phyloP scores from a whole-genome alignment of 2,113 vertebrate species.

The Hylia prasina region DNA sequence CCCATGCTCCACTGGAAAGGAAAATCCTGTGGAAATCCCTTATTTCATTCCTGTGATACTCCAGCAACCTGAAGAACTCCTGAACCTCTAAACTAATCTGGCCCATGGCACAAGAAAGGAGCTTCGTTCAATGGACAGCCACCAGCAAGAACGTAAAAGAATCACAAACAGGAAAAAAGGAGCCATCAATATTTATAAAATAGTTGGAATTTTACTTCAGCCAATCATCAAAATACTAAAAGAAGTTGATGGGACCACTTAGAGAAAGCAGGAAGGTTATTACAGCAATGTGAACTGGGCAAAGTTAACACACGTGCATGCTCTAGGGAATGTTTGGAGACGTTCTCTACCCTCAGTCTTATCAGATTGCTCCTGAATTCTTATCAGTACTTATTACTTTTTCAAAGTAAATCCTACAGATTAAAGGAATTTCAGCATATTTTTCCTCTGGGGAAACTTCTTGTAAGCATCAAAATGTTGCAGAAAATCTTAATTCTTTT shows the following conservation, averaged over 20 bases:
- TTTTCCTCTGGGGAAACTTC: not conserved
- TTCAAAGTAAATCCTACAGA: not conserved
- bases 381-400: not conserved
- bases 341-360: not conserved
- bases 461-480: not conserved
- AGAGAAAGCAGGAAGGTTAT: not conserved
- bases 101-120: not conserved
- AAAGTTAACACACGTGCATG: not conserved
- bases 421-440: not conserved
- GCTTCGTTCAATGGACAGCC: not conserved
- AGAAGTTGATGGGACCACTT: not conserved
- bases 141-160: not conserved
- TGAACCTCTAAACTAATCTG: not conserved
- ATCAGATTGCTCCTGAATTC: not conserved
- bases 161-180: not conserved
- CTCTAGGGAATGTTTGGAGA: not conserved
- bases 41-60: not conserved
- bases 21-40: not conserved
- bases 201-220: not conserved
- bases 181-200: not conserved
- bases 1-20: not conserved
- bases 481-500: not conserved
- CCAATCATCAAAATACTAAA: not conserved
- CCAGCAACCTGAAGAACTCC: not conserved
- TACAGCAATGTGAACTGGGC: not conserved